Base-by-base conservation (phyloP, 2,888 invertebrate genomes). In the Sesamia inferens region DNA sequence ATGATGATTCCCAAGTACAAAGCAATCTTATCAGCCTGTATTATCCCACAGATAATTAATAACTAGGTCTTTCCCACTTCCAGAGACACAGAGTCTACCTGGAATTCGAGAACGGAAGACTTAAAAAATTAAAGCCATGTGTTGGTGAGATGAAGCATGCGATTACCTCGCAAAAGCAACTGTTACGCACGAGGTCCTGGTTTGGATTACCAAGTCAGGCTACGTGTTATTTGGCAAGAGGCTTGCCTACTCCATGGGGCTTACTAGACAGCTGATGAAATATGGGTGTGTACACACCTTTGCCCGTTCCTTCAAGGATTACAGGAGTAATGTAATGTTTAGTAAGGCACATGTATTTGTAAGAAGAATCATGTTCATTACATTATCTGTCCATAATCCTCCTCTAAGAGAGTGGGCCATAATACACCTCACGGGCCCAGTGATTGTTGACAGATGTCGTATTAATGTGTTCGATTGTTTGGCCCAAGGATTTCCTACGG, bases 281-380 rank as follows among this genome's bases (percentile, higher is more conserved):
- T n/a, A 13, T 57, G 6, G 6, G 13, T 14, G 22, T 0, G 22
- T 8, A 0, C 24, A 24, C 8, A 31, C 8, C 16, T 16, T 16
- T 58, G 31, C 16, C 31, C 24, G 24, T 24, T 1, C 1, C 16
- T 31, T 57, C 24, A 24, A 24, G 1, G 16, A 16, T 58, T 58
- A 31, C 16, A 31, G 16, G 16, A 7, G 8, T 31, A 5, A 16
- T 31, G 16, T 24, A 24, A 58, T 24, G 4, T 16, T 67, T 10
- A 63, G n/a, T 65, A 7, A 14, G 4, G 14, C 65, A n/a, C 48
- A 42, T n/a, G n/a, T 24, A 48, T n/a, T 42, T 31, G 31, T 31
- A 31, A 31, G 31, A 31, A 31, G 73, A 73, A 51, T 72, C 59
- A 59, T 54, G 5, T 16, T 11, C 7, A 54, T 59, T 74, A 59